Base-by-base conservation (phyloP, 2,113 vertebrate species). In the Pongo abelii region DNA sequence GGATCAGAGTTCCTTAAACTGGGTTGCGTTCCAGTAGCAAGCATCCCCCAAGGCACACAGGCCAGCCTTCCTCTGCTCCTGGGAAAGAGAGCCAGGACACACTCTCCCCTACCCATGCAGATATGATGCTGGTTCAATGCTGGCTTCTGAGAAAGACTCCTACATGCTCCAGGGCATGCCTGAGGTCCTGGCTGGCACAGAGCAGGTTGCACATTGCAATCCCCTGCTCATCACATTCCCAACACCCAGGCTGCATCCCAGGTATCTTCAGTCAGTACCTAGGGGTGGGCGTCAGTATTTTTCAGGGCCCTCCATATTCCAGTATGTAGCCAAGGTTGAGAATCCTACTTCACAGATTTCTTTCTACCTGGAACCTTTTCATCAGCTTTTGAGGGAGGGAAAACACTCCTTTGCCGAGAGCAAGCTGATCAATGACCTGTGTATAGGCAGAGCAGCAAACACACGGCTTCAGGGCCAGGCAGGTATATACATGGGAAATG, bases 141-240 rank as follows among this genome's bases (percentile, higher is more conserved):
- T 38, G 4, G 10, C 77, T 90, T 55, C 69, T 85, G 22, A 30
- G 67, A 69, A 77, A 75, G 46, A 38, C 22, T 10, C 13, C 16
- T 6, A 18, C 2, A 3, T 32, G 57, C 12, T 55, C 18, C 48
- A 2, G 3, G 43, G 64, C 0, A 0, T 12, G 18, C 40, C 84
- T 25, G 59, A 61, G 74, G 46, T 74, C 43, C 69, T 6, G 6
- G 8, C 5, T 8, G 43, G 7, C 52, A 52, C 0, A 27, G 35
- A 40, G 43, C 16, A 6, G n/a, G 32, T 1, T 30, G 14, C 35
- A 72, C 8, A 9, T 7, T 40, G 48, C 12, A n/a, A 40, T 8
- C 6, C 16, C 43, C n/a, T 17, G 20, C 12, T 11, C 11, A 1
- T 55, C 8, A 4, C 2, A 35, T 59, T 4, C 46, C 17, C 1